phyloP scores from a whole-genome alignment of 2,113 vertebrate species.

The Zosterops japonicus region DNA sequence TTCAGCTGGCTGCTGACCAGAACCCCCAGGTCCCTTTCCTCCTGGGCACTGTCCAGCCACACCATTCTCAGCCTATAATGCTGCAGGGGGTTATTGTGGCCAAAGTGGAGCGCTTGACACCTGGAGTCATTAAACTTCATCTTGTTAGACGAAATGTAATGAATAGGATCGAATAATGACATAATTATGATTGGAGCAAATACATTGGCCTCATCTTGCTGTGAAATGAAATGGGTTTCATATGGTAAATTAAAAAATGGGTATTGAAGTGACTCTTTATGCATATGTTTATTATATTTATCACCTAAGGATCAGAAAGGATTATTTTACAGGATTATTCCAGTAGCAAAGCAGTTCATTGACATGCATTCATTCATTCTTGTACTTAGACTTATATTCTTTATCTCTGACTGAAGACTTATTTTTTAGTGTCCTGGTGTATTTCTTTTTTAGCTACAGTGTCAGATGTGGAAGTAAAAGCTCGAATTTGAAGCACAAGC shows the following conservation, averaged over 20 bases:
- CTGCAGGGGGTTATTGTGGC: too few relatives aligned
- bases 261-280: neutral
- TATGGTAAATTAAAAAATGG: neutral
- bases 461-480: neutral
- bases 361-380: neutral
- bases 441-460: neutral
- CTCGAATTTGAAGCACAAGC: neutral
- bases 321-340: neutral
- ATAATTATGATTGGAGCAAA: neutral
- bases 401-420: neutral
- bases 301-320: neutral
- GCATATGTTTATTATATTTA: neutral
- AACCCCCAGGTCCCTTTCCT: too few relatives aligned
- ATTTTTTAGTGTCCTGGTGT: neutral
- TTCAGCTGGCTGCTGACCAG: too few relatives aligned
- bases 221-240: neutral
- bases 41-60: too few relatives aligned
- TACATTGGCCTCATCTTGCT: neutral
- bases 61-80: too few relatives aligned
- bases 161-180: neutral
- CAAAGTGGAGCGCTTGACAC: too few relatives aligned
- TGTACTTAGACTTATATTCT: neutral
- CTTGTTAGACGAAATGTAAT: too few relatives aligned
- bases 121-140: too few relatives aligned
- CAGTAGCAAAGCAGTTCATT: neutral